Base-by-base conservation (phyloP, 1,140 invertebrate genomes). In the Orius insidiosus region DNA sequence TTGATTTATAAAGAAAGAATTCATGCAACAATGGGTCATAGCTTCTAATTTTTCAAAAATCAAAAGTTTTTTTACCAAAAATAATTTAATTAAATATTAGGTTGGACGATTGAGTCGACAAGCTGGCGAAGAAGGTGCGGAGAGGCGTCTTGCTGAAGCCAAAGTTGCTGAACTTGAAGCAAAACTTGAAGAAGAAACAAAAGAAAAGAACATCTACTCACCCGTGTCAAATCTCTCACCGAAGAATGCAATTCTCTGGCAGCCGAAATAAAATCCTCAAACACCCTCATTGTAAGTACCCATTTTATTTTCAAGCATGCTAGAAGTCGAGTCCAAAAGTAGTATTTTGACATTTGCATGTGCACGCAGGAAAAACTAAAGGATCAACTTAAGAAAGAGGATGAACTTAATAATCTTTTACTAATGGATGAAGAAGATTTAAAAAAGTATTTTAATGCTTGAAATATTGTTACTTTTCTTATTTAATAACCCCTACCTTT, bases 101-200 rank as follows among this genome's bases (percentile, higher is more conserved):
- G 76, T 80, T 39, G 78, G 77, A 44, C 70, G 81, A 36, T 59
- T 85, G 24, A 82, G 80, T 44, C 70, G 79, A 47, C 81, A 85
- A 56, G 80, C 80, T 1, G 80, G 79, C 1, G 81, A 85, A 55
- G 81, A 85, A 56, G 79, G 80, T 11, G 66, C 79, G 1, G 81
- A 85, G 56, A 69, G 80, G 43, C 65, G 83, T 50, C 66, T 80
- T 48, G 76, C 81, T 0, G 73, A 85, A 48, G 70, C 74, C 30
- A 75, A 82, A 54, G 75, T 75, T 36, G 71, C 72, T 45, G 68
- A 69, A 49, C 59, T 83, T 36, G 69, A 69, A 35, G 72, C 78
- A 40, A 70, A 69, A 56, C 64, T 81, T 46, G 63, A 80, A 34
- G 71, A 77, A 50, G 71, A 71, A 10, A 75, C 81, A 50, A 63